Conservation (phyloP, 2,113 vertebrate species). For the Heterotilapia buettikoferi region DNA sequence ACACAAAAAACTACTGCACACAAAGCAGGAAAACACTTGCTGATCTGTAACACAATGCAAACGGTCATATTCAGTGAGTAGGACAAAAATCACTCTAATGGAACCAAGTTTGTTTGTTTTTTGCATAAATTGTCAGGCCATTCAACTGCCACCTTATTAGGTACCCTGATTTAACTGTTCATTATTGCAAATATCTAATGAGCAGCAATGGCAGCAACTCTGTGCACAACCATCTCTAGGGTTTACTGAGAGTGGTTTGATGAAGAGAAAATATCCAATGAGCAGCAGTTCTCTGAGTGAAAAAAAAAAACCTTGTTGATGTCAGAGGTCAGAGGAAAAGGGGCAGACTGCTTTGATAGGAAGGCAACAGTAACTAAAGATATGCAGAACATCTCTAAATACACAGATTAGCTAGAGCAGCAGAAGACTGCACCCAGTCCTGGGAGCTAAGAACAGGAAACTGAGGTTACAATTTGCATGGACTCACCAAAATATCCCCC, state of each 20-base stretch:
- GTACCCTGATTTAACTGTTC: background rate
- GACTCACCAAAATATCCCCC: background rate
- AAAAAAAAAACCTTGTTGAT: background rate
- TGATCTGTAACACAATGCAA: conserved; percentile 16
- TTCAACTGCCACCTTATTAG: background rate
- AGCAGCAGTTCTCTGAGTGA: background rate
- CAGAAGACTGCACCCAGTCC: background rate
- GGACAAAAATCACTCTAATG: background rate
- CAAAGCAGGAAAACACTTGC: background rate
- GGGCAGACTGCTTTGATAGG: background rate
- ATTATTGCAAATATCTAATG: background rate
- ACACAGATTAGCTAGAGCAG: background rate
- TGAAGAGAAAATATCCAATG: background rate
- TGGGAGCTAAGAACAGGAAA: background rate
- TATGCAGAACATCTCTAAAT: background rate
- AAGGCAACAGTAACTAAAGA: background rate
- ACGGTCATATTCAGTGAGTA: background rate
- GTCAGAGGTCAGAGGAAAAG: background rate
- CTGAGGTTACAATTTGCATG: background rate
- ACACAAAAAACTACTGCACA: background rate
- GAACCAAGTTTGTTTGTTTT: background rate
- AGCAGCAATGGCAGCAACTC: background rate
- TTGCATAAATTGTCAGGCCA: background rate
- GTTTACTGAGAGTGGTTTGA: background rate
- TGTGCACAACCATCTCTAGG: background rate